A percentile compares a stretch with the other conserved stretches of the same genome.
Conservation (phyloP, 1,140 invertebrate genomes). For the Drosophila elegans region DNA sequence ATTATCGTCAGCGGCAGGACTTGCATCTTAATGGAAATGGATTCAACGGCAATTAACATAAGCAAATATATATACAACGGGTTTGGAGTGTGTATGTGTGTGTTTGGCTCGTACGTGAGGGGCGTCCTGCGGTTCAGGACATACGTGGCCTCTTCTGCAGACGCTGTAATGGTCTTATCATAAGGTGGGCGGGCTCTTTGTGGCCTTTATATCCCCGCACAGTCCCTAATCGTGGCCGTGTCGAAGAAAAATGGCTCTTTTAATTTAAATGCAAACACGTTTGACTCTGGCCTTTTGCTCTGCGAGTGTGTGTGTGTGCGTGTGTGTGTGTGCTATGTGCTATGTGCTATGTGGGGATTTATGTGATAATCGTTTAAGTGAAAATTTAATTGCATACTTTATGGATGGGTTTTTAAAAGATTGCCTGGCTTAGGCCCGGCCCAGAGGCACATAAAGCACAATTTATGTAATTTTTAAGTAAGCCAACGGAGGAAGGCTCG, state of each 20-base stretch:
- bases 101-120: slow-evolving; percentile 60
- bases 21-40: slow-evolving; percentile 84
- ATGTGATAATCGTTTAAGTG: slow-evolving; percentile 85
- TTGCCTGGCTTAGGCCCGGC: slow-evolving; percentile 54
- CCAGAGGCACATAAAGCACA: slow-evolving; percentile 67
- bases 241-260: slow-evolving; percentile 84
- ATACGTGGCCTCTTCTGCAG: slow-evolving; percentile 60
- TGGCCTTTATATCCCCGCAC: slow-evolving; percentile 37
- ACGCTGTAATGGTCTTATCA: slow-evolving; percentile 77
- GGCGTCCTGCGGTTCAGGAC: slow-evolving; percentile 71
- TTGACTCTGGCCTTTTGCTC: slow-evolving; percentile 47
- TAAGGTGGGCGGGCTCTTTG: slow-evolving; percentile 75
- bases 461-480: slow-evolving; percentile 83
- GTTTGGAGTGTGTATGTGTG: slow-evolving; percentile 19
- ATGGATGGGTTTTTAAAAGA: slow-evolving; percentile 81
- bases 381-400: slow-evolving; percentile 85
- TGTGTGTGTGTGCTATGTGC: neutral
- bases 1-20: slow-evolving; percentile 79
- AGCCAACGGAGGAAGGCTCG: slow-evolving; percentile 26
- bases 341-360: slow-evolving; percentile 66
- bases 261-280: slow-evolving; percentile 85
- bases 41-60: slow-evolving; percentile 85
- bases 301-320: slow-evolving; percentile 1
- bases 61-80: slow-evolving; percentile 82
- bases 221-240: slow-evolving; percentile 39